Evolutionary conservation across 2,888 invertebrate species (phyloP), one percentile per base, ranked within the genome.

Genomic region (Dolichomitus sp.): DNA sequence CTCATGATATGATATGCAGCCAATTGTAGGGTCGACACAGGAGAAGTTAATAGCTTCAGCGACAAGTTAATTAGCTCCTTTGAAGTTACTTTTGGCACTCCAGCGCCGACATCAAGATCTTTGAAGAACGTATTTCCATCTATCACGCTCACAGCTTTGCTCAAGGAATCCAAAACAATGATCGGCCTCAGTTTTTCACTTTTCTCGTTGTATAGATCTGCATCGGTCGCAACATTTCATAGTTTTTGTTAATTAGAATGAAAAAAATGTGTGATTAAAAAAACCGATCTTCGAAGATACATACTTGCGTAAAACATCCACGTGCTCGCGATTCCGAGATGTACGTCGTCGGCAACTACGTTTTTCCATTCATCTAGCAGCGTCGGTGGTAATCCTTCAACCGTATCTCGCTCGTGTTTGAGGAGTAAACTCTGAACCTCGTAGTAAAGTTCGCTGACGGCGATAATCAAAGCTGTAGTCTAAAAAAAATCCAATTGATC

Each of bases 331-430:
- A 96, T 88, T 84, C 94, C 94, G 68, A 89, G 88, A 89, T 95
- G 95, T 50, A 96, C 94, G 86, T 96, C 96, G 70, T 95, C 95
- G 80, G 95, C 95, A 94, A 98, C 97, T 74, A 98, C 95, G 92
- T 97, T 96, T 68, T 94, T 93, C 98, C 98, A 98, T 94, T 98
- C 98, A 72, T 95, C 94, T 33, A 94, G 90, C 66, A 96, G 83
- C 17, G 87, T 85, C 4, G 88, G 65, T 1, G 91, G 88, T n/a
- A 95, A 86, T 92, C 93, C 74, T 90, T 92, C 69, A 70, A 94
- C 92, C 86, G 94, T 93, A 27, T 93, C 87, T 72, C 90, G 86
- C 50, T 92, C 90, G 48, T 94, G 90, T 76, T 88, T 87, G 59
- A 87, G 86, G 85, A 96, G 94, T 89, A 95, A 95, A 84, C 84